Percentiles rank a stretch among this genome's conserved stretches.
phyloP scores from a whole-genome alignment of 2,888 invertebrate species.

The Drosophila suboccidentalis region DNA sequence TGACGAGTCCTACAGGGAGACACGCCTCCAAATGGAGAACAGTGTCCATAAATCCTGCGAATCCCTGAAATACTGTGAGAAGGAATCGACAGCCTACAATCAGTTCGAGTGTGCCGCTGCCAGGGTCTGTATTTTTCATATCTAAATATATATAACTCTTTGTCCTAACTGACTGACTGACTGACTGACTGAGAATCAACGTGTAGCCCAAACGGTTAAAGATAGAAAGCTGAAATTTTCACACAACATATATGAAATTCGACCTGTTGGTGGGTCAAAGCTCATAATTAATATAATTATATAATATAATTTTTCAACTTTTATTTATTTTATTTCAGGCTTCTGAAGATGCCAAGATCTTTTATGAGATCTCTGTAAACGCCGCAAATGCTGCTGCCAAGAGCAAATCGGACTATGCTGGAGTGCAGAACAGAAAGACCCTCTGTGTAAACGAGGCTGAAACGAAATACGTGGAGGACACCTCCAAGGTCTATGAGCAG shows the following conservation, averaged over 20 bases:
- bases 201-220: too few relatives aligned
- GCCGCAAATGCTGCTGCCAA: slow-evolving; percentile 31
- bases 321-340: not conserved
- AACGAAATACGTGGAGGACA: slow-evolving; percentile 47
- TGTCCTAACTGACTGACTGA: too few relatives aligned
- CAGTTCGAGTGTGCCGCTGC: slow-evolving; percentile 29
- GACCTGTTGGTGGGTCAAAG: too few relatives aligned
- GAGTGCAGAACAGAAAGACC: not conserved
- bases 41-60: slow-evolving; percentile 12
- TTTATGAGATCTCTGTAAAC: slow-evolving; percentile 44
- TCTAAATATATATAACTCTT: too few relatives aligned
- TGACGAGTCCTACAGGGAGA: not conserved
- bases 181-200: too few relatives aligned
- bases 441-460: slow-evolving; percentile 43
- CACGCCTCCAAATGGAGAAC: slow-evolving; percentile 1
- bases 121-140: slow-evolving; percentile 14
- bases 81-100: not conserved
- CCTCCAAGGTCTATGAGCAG: slow-evolving; percentile 30
- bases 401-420: slow-evolving; percentile 21
- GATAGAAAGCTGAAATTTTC: too few relatives aligned
- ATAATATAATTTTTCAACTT: too few relatives aligned
- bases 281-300: too few relatives aligned
- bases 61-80: slow-evolving; percentile 5
- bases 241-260: too few relatives aligned
- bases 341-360: slow-evolving; percentile 39